These are phyloP conservation scores for Neodontobutis hainanensis DNA, from an alignment of 2,113 vertebrate genomes.

Conservation along the genomic window DNA sequence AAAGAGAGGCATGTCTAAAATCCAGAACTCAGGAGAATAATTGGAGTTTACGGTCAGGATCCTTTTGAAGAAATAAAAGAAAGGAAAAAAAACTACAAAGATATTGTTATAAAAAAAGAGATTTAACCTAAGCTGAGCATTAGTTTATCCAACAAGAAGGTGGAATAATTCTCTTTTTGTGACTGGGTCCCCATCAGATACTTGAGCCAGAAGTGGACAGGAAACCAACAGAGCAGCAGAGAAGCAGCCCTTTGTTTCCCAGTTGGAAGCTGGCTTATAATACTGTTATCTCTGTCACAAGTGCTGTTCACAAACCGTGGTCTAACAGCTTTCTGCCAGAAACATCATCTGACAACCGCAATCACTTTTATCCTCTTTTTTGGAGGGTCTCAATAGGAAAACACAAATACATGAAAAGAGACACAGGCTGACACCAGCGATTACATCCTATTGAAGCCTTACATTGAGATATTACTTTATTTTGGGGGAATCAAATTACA, in stretches of 20 bases:
- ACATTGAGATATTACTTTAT: neutral
- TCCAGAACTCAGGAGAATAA: constrained; percentile 68
- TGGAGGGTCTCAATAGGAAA: constrained; percentile 37
- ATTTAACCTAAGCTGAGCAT: constrained; percentile 8
- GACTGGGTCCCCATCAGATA: constrained; percentile 1
- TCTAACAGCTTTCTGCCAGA: constrained; percentile 66
- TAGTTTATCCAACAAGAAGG: constrained; percentile 6
- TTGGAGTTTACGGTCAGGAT: constrained; percentile 63
- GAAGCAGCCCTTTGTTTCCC: constrained; percentile 71
- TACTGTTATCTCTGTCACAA: constrained; percentile 54
- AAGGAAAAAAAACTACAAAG: constrained; percentile 16
- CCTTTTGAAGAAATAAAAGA: constrained; percentile 54
- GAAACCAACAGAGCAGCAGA: constrained; percentile 42
- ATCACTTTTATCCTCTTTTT: constrained; percentile 62
- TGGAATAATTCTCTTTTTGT: constrained; percentile 3
- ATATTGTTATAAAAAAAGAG: constrained; percentile 10
- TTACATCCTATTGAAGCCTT: neutral
- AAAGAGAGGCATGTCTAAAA: constrained; percentile 46
- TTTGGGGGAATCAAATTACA: no score
- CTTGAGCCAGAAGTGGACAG: constrained; percentile 44
- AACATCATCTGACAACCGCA: constrained; percentile 73
- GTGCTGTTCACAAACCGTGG: constrained; percentile 40
- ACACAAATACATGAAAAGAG: constrained; percentile 41
- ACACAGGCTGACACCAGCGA: constrained; percentile 3
- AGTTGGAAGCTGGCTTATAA: constrained; percentile 55